These are phyloP conservation scores for Neofelis nebulosa DNA, from an alignment of 2,113 vertebrate genomes.

Conservation along the genomic window DNA sequence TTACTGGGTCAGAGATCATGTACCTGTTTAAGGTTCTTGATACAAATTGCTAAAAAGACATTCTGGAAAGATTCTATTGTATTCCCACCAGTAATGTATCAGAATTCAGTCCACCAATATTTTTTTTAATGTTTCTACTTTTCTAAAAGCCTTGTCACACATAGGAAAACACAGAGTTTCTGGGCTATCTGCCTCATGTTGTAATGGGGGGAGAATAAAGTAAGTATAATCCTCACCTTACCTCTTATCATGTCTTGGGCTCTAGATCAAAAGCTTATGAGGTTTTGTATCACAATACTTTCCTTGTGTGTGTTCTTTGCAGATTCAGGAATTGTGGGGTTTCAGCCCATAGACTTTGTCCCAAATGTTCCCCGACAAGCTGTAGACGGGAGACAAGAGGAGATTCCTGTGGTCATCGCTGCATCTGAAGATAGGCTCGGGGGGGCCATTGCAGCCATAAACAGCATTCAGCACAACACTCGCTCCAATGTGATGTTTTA, in stretches of 20 bases:
- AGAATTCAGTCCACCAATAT: neutral
- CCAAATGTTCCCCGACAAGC: conserved; percentile 80
- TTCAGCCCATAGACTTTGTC: conserved; percentile 92
- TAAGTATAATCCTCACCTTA: neutral
- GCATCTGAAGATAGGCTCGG: conserved; percentile 94
- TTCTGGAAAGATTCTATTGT: conserved; percentile 42
- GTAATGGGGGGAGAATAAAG: neutral
- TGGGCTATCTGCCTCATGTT: neutral
- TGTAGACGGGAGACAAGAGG: conserved; percentile 82
- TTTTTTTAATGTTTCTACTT: neutral
- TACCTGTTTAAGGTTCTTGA: conserved; percentile 18
- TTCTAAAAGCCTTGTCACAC: conserved; percentile 4
- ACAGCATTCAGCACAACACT: conserved; percentile 94
- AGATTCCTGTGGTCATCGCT: conserved; percentile 94
- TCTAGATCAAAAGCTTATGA: neutral
- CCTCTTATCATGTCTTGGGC: conserved; percentile 10
- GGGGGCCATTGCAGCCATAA: conserved; percentile 93
- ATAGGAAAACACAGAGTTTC: neutral
- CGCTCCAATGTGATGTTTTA: conserved; percentile 93
- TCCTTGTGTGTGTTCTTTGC: conserved; percentile 58
- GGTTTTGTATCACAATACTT: neutral
- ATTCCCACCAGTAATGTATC: neutral
- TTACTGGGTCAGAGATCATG: neutral
- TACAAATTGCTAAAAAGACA: neutral
- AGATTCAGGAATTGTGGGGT: conserved; percentile 88